Conservation (phyloP, 2,113 vertebrate genomes). For the Macquaria australasica region DNA sequence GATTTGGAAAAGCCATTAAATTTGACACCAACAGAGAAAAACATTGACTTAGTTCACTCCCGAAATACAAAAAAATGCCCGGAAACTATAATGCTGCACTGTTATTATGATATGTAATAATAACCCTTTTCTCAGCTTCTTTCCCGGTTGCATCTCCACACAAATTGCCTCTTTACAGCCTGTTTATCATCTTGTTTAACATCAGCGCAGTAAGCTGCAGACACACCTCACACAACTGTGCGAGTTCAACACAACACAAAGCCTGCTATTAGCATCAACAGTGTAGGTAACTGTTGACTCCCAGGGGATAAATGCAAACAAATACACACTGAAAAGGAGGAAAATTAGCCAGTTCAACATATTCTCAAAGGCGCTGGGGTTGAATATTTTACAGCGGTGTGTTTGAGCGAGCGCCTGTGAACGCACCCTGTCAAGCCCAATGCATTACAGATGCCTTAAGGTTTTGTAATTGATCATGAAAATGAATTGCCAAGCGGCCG, state of each 20-base stretch:
- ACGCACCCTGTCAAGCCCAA: slow-evolving; percentile 68
- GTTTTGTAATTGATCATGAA: slow-evolving; percentile 86
- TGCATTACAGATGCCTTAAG: slow-evolving; percentile 82
- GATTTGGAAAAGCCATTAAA: slow-evolving; percentile 39
- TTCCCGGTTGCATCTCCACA: not conserved
- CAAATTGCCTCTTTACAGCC: slow-evolving; percentile 27
- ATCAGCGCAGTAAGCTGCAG: slow-evolving; percentile 17
- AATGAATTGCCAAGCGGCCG: slow-evolving; percentile 79
- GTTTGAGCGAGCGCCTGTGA: slow-evolving; percentile 53
- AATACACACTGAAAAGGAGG: slow-evolving; percentile 53
- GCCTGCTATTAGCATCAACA: slow-evolving; percentile 69
- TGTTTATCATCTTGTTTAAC: slow-evolving; percentile 42
- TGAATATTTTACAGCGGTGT: slow-evolving; percentile 63
- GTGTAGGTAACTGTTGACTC: slow-evolving; percentile 74
- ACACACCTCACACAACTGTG: slow-evolving; percentile 47
- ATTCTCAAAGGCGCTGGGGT: slow-evolving; percentile 51
- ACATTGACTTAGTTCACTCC: not conserved
- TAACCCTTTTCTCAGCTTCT: not conserved
- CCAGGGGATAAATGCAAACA: slow-evolving; percentile 67
- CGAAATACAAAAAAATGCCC: no score
- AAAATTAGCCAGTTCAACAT: slow-evolving; percentile 63
- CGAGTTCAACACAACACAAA: slow-evolving; percentile 35
- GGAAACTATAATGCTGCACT: no score
- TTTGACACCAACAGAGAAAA: slow-evolving; percentile 17
- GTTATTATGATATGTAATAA: not conserved